Evolutionary conservation across 2,113 vertebrate genomes (phyloP).

Genomic region (Salvelinus fontinalis): DNA sequence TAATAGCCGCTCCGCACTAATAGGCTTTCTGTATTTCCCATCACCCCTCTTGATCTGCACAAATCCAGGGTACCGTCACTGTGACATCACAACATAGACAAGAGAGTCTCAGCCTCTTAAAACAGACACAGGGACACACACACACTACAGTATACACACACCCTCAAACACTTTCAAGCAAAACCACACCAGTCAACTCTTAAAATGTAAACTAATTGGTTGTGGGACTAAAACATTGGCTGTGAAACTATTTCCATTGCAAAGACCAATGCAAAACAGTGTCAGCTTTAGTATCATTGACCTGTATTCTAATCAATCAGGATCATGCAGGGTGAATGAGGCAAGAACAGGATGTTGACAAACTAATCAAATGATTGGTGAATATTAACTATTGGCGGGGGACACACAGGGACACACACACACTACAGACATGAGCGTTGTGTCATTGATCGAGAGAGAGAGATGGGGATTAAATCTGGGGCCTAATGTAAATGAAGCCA

Average conservation of each 20-base stretch:
- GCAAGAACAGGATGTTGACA: background rate
- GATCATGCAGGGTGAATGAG: background rate
- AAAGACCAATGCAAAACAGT: background rate
- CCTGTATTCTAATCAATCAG: background rate
- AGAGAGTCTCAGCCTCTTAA: background rate
- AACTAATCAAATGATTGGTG: background rate
- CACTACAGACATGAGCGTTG: background rate
- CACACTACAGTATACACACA: background rate
- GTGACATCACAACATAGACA: conserved; percentile 20
- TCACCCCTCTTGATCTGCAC: conserved; percentile 64
- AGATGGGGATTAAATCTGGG: background rate
- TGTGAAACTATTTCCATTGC: background rate
- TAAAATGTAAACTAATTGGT: background rate
- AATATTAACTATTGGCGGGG: background rate
- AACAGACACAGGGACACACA: background rate
- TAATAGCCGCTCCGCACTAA: conserved; percentile 58
- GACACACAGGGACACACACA: too few relatives aligned
- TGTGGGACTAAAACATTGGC: background rate
- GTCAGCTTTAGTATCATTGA: background rate
- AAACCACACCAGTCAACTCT: background rate
- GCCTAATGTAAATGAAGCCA: background rate
- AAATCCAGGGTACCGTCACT: conserved; percentile 54
- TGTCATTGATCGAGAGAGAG: background rate
- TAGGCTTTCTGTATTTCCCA: conserved; percentile 74
- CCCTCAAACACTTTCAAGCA: background rate